phyloP scores from a whole-genome alignment of 2,113 vertebrate species.

The Stercorarius parasiticus region DNA sequence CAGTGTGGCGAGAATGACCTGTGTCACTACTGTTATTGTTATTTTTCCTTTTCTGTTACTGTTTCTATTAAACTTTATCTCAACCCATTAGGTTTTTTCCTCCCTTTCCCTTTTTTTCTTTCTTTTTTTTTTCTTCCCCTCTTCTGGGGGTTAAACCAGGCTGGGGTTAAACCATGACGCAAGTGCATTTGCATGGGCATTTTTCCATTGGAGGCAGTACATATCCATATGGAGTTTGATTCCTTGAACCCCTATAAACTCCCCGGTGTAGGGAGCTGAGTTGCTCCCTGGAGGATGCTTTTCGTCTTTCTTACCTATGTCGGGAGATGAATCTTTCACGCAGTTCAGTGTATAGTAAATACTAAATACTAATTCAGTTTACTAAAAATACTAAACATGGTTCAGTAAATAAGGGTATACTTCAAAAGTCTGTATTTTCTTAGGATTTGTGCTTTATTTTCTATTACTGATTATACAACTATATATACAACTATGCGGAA shows the following conservation, averaged over 20 bases:
- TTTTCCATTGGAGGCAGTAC: neutral
- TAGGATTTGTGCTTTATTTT: neutral
- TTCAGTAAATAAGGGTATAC: neutral
- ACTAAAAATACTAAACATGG: neutral
- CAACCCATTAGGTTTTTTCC: neutral
- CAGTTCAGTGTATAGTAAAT: neutral
- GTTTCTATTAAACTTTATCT: neutral
- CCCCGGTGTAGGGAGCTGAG: neutral
- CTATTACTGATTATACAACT: neutral
- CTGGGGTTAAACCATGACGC: neutral
- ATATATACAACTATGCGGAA: neutral
- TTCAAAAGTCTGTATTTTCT: neutral
- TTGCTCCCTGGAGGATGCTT: neutral
- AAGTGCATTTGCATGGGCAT: accelerated
- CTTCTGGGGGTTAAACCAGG: neutral
- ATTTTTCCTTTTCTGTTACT: neutral
- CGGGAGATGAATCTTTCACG: neutral
- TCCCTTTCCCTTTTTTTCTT: too few species aligned
- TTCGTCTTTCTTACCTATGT: neutral
- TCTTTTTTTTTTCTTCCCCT: neutral
- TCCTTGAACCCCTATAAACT: neutral
- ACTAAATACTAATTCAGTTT: neutral
- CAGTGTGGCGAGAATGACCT: neutral
- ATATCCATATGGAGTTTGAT: neutral
- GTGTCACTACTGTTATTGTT: neutral